Conservation (phyloP, 2,888 invertebrate species). For the Melinaea menophilus region DNA sequence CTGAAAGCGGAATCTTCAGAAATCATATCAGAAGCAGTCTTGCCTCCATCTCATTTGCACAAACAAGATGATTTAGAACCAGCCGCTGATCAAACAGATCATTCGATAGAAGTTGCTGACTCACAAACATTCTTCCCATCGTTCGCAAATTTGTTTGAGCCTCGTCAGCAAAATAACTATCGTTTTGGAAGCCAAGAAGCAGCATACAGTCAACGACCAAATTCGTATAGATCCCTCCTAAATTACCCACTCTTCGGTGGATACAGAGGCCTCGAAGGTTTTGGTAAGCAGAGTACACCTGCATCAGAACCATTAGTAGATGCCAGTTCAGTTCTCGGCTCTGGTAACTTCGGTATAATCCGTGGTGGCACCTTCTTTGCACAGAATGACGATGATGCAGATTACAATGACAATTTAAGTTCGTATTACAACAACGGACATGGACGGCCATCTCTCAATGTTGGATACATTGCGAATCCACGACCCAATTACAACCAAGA, state of each 20-base stretch:
- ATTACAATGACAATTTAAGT: slow-evolving; percentile 78
- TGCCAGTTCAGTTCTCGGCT: slow-evolving; percentile 83
- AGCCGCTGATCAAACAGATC: slow-evolving; percentile 58
- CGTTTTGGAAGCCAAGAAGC: slow-evolving; percentile 79
- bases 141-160: slow-evolving; percentile 83
- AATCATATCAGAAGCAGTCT: slow-evolving; percentile 66
- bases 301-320: slow-evolving; percentile 64
- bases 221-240: slow-evolving; percentile 66
- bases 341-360: slow-evolving; percentile 92
- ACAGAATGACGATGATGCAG: slow-evolving; percentile 82
- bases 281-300: slow-evolving; percentile 58
- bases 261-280: slow-evolving; percentile 60
- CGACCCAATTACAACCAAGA: slow-evolving; percentile 87
- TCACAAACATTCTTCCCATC: slow-evolving; percentile 88
- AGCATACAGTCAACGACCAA: slow-evolving; percentile 79
- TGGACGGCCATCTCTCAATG: slow-evolving; percentile 81
- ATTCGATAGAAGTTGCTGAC: slow-evolving; percentile 74
- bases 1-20: slow-evolving; percentile 70
- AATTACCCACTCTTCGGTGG: slow-evolving; percentile 68
- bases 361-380: slow-evolving; percentile 91
- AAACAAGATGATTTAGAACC: slow-evolving; percentile 46
- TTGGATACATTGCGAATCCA: slow-evolving; percentile 81
- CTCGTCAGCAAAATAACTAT: slow-evolving; percentile 70
- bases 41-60: slow-evolving; percentile 52
- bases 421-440: slow-evolving; percentile 83